Percentiles rank a stretch among this genome's conserved stretches.
phyloP scores from a whole-genome alignment of 2,113 vertebrate species.

The Papio anubis region DNA sequence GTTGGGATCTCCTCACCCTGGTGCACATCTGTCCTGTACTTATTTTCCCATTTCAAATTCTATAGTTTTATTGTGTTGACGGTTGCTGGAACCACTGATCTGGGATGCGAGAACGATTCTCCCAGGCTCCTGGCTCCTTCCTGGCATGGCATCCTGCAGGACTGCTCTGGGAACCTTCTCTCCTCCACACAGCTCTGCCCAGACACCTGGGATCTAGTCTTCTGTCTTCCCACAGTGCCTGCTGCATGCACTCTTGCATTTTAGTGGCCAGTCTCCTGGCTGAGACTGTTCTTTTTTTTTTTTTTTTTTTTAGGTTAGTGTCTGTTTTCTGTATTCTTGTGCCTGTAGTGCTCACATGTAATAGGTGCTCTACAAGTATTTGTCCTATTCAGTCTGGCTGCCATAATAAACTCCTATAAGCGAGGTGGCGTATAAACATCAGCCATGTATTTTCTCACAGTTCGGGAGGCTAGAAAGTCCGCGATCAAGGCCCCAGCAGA shows the following conservation, averaged over 20 bases:
- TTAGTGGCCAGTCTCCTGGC: background rate
- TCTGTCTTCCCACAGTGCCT: background rate
- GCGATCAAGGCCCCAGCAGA: background rate
- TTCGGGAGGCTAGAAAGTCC: background rate
- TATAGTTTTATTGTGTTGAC: background rate
- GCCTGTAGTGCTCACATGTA: background rate
- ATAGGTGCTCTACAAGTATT: background rate
- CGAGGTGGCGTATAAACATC: background rate
- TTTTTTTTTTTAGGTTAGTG: background rate
- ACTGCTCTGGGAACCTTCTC: background rate
- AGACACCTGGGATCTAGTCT: background rate
- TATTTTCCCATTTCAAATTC: background rate
- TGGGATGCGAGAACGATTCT: background rate
- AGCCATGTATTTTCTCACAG: background rate
- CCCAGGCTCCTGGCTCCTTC: background rate
- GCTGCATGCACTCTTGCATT: background rate
- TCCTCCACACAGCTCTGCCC: too few species aligned
- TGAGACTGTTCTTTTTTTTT: background rate
- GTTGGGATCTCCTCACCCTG: background rate
- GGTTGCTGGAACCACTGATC: background rate
- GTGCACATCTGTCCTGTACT: fast-evolving
- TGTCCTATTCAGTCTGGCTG: background rate
- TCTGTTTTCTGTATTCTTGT: background rate
- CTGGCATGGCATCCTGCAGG: background rate
- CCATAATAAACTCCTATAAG: background rate